Evolutionary conservation across 2,888 invertebrate genomes (phyloP).

Genomic region (Caenorhabditis sulstoni): DNA sequence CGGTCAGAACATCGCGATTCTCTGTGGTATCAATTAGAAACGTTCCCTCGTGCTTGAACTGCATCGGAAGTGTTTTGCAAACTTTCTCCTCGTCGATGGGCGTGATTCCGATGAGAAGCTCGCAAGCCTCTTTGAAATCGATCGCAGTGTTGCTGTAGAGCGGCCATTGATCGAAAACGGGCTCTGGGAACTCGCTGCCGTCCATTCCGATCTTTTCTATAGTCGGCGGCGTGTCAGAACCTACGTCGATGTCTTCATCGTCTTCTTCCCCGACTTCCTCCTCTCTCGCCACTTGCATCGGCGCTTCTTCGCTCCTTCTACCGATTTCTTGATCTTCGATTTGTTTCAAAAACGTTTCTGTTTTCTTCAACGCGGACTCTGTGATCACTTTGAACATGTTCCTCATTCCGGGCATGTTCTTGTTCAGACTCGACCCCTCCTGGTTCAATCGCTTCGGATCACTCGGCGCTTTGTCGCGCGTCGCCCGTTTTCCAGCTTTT

Average conservation of each 20-base stretch:
- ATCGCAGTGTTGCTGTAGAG: constrained; percentile 58
- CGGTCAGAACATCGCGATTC: constrained; percentile 24
- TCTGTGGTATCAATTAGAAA: constrained; percentile 54
- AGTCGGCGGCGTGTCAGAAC: constrained; percentile 4
- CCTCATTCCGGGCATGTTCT: constrained; percentile 56
- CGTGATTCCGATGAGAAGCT: constrained; percentile 58
- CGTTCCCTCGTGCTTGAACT: constrained; percentile 63
- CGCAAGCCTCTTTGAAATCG: constrained; percentile 68
- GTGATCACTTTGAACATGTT: constrained; percentile 50
- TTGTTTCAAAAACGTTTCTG: constrained; percentile 15
- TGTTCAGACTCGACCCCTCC: constrained; percentile 37
- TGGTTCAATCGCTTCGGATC: constrained; percentile 24
- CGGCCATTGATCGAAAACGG: constrained; percentile 57
- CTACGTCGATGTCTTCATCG: constrained; percentile 13
- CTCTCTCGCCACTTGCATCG: not conserved
- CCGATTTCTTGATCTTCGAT: not conserved
- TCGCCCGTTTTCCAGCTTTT: constrained; percentile 19
- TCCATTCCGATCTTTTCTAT: constrained; percentile 13
- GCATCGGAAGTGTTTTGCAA: constrained; percentile 58
- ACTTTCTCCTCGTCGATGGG: constrained; percentile 53
- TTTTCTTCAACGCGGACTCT: constrained; percentile 31
- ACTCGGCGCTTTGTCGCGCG: not conserved
- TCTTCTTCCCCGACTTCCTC: constrained; percentile 1
- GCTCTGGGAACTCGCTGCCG: not conserved
- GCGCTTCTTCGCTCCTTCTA: not conserved